Percentiles rank a stretch among this genome's conserved stretches.
Evolutionary conservation across 2,113 vertebrate genomes (phyloP).

Genomic region (Hydrolagus affinis): DNA sequence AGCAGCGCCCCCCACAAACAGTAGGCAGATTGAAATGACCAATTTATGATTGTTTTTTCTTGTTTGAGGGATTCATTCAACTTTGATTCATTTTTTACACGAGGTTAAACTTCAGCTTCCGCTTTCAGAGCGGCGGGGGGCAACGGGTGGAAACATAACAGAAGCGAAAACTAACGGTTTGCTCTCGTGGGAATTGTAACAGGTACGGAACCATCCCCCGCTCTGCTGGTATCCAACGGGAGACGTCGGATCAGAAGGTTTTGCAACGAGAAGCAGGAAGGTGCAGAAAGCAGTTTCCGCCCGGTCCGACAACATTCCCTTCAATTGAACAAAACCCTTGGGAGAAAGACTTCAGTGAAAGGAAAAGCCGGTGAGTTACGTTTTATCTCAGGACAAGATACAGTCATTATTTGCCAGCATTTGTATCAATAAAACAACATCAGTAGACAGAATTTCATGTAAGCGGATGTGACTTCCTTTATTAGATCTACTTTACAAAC

Average conservation of each 20-base stretch:
- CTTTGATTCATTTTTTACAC: too few species aligned
- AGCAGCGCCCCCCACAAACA: too few species aligned
- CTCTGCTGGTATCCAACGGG: slow-evolving; percentile 59
- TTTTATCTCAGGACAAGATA: neutral
- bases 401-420: neutral
- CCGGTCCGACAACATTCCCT: slow-evolving; percentile 51
- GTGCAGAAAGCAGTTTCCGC: slow-evolving; percentile 52
- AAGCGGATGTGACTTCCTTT: too few species aligned
- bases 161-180: too few species aligned
- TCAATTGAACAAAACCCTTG: slow-evolving; percentile 49
- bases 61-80: too few species aligned
- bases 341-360: slow-evolving; percentile 60
- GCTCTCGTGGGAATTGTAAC: neutral
- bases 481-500: too few species aligned
- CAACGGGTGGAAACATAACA: neutral
- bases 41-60: too few species aligned
- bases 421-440: too few species aligned
- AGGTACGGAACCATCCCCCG: slow-evolving; percentile 73
- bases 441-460: too few species aligned
- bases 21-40: too few species aligned
- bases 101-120: too few species aligned
- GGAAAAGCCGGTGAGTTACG: slow-evolving; percentile 63
- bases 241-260: slow-evolving; percentile 55
- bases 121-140: too few species aligned
- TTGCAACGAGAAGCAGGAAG: slow-evolving; percentile 48